Conservation (phyloP, 2,888 invertebrate species). For the Myopa tessellatipennis region DNA sequence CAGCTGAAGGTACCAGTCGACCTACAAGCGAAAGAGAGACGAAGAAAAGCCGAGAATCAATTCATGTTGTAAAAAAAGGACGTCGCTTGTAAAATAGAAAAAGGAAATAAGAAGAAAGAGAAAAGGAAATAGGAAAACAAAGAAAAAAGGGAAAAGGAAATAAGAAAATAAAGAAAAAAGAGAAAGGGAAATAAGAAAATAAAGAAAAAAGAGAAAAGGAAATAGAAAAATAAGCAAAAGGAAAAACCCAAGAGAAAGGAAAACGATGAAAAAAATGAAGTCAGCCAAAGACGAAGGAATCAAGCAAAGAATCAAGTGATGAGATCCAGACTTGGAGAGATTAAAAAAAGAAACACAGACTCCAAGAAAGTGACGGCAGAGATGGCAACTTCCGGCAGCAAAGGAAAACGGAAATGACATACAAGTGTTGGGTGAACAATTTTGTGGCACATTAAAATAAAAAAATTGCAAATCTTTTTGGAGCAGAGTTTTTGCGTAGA, state of each 20-base stretch:
- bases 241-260: background rate
- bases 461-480: constrained; percentile 53
- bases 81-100: background rate
- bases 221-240: too few species aligned
- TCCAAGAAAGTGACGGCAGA: constrained; percentile 27
- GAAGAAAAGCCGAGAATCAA: constrained; percentile 23
- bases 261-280: background rate
- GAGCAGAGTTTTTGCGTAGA: constrained; percentile 1
- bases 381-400: constrained; percentile 10
- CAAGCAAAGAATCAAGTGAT: too few species aligned
- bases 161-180: background rate
- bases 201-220: background rate
- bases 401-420: constrained; percentile 21
- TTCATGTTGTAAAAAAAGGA: background rate
- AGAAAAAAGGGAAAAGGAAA: background rate
- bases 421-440: constrained; percentile 38
- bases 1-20: constrained; percentile 66
- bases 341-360: constrained; percentile 1
- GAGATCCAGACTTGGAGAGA: background rate
- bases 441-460: constrained; percentile 63
- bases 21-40: constrained; percentile 57
- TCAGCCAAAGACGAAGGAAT: too few species aligned
- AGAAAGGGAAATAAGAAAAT: background rate
- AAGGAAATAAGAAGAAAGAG: background rate
- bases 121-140: background rate